Conservation (phyloP, 2,113 vertebrate species). For the Mixornis gularis region DNA sequence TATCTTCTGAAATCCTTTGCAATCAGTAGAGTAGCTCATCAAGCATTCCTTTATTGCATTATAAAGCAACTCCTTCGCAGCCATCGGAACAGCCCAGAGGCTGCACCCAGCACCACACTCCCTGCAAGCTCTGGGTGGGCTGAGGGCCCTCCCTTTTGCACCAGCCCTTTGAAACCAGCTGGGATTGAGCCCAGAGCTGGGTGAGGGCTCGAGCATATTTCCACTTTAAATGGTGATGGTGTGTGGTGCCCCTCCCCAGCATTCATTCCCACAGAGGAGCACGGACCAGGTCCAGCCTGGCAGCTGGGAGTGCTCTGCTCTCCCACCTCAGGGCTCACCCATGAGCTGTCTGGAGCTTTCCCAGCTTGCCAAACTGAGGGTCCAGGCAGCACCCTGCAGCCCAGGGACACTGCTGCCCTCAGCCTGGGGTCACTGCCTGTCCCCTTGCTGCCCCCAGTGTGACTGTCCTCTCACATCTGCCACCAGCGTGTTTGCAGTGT, state of each 20-base stretch:
- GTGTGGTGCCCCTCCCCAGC: background rate
- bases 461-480: background rate
- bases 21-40: background rate
- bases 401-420: background rate
- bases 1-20: background rate
- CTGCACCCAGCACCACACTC: background rate
- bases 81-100: background rate
- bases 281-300: fast-evolving
- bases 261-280: fast-evolving
- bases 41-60: background rate
- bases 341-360: background rate
- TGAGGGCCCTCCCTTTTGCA: background rate
- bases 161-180: background rate
- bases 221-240: fast-evolving
- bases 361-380: background rate
- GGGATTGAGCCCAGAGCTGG: background rate
- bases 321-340: background rate
- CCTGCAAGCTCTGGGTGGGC: background rate
- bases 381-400: background rate
- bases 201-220: background rate
- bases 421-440: background rate
- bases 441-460: fast-evolving
- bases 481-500: fast-evolving
- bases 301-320: background rate
- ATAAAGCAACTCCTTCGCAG: background rate